Evolutionary conservation across 2,113 vertebrate genomes (phyloP).

Genomic region (Grus americana): DNA sequence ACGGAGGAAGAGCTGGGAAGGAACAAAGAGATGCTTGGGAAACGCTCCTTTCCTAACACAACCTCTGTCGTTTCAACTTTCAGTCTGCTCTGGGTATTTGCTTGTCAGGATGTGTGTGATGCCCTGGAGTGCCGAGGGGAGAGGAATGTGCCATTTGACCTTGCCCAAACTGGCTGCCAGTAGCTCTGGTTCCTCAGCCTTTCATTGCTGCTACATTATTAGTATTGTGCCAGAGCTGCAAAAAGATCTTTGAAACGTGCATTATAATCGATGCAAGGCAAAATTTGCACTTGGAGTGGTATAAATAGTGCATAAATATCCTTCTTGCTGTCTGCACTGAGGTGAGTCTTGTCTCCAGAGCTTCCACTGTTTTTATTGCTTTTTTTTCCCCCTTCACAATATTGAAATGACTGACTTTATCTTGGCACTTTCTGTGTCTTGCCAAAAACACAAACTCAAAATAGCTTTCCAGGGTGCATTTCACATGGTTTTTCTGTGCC

Average conservation of each 20-base stretch:
- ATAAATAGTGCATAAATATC: slow-evolving; percentile 46
- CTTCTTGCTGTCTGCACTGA: slow-evolving; percentile 11
- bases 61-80: not conserved
- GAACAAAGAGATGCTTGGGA: not conserved
- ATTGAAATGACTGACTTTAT: slow-evolving; percentile 1
- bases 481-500: not conserved
- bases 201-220: not conserved
- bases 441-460: slow-evolving; percentile 39
- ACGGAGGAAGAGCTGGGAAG: not conserved
- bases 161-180: not conserved
- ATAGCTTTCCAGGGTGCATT: slow-evolving; percentile 31
- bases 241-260: not conserved
- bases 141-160: not conserved
- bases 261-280: not conserved
- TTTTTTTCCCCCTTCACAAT: not conserved
- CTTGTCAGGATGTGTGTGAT: not conserved
- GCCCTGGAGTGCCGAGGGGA: not conserved
- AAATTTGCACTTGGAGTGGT: slow-evolving; percentile 19
- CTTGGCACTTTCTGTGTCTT: slow-evolving; percentile 20
- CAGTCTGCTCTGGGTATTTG: not conserved
- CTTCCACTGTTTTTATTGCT: slow-evolving; percentile 6
- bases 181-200: not conserved
- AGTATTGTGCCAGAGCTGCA: not conserved
- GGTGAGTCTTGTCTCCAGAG: slow-evolving; percentile 38
- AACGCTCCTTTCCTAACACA: not conserved